Conservation (phyloP, 2,113 vertebrate species). For the Calypte anna region DNA sequence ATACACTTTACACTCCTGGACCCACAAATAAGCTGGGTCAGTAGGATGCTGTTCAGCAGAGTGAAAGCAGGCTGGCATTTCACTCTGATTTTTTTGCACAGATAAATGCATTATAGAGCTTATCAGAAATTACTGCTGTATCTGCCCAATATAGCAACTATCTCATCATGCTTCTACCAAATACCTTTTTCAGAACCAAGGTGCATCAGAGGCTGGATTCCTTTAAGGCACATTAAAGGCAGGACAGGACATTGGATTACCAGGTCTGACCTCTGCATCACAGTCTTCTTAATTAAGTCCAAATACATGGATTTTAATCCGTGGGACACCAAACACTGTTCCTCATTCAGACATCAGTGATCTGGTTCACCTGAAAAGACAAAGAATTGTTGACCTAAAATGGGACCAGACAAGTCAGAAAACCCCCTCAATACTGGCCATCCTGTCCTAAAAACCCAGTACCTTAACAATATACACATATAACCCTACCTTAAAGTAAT, state of each 20-base stretch:
- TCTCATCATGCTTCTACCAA: rapidly evolving
- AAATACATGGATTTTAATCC: background rate
- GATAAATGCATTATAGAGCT: background rate
- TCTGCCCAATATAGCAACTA: background rate
- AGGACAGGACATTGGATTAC: background rate
- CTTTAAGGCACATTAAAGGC: background rate
- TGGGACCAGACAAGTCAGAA: background rate
- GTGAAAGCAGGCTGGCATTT: background rate
- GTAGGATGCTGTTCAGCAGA: background rate
- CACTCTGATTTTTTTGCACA: background rate
- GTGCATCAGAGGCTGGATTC: background rate
- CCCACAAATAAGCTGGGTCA: background rate
- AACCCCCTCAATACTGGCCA: background rate
- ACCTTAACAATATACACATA: background rate
- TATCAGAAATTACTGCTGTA: background rate
- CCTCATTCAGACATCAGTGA: background rate
- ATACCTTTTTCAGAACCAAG: background rate
- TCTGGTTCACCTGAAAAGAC: background rate
- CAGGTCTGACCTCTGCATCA: background rate
- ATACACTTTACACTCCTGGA: background rate
- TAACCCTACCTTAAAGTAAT: background rate
- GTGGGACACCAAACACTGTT: background rate
- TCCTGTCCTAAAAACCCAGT: background rate
- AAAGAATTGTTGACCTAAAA: background rate
- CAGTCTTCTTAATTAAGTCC: background rate